Evolutionary conservation across 2,113 vertebrate genomes (phyloP).

Genomic region (Symphodus melops): DNA sequence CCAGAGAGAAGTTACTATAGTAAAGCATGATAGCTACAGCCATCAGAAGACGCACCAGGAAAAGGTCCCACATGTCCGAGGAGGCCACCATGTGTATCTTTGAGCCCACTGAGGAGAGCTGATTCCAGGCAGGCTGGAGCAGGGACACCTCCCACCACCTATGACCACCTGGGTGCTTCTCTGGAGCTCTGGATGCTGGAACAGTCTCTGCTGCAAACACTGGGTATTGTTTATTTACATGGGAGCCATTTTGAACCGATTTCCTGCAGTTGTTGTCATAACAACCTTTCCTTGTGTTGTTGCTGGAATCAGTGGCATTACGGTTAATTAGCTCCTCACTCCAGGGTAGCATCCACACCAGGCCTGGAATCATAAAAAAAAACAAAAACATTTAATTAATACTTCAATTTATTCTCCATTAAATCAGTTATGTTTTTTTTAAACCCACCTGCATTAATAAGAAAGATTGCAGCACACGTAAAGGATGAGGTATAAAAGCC

Average conservation of each 20-base stretch:
- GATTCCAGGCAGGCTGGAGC: conserved; percentile 77
- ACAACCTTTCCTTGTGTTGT: conserved; percentile 38
- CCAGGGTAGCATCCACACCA: conserved; percentile 92
- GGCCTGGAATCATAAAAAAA: conserved; percentile 77
- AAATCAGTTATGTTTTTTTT: not conserved
- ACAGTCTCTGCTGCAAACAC: not conserved
- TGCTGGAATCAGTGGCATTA: conserved; percentile 59
- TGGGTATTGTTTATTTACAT: conserved; percentile 24
- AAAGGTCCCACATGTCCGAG: conserved; percentile 92
- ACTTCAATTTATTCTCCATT: not conserved
- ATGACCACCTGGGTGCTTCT: conserved; percentile 1
- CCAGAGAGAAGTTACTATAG: conserved; percentile 94
- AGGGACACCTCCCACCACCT: conserved; percentile 59
- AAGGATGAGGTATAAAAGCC: conserved; percentile 92
- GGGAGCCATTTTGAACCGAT: conserved; percentile 63
- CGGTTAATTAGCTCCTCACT: conserved; percentile 61
- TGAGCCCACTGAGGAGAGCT: conserved; percentile 80
- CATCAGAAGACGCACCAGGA: conserved; percentile 92
- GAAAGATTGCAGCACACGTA: conserved; percentile 89
- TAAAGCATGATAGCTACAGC: conserved; percentile 92
- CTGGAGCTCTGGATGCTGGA: not conserved
- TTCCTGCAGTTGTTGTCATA: conserved; percentile 45
- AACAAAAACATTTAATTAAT: not conserved
- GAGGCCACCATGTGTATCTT: conserved; percentile 84
- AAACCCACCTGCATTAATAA: conserved; percentile 91